Evolutionary conservation across 2,888 invertebrate species (phyloP), one percentile per base, ranked within the genome.

Genomic region (Serrognathus titanus): DNA sequence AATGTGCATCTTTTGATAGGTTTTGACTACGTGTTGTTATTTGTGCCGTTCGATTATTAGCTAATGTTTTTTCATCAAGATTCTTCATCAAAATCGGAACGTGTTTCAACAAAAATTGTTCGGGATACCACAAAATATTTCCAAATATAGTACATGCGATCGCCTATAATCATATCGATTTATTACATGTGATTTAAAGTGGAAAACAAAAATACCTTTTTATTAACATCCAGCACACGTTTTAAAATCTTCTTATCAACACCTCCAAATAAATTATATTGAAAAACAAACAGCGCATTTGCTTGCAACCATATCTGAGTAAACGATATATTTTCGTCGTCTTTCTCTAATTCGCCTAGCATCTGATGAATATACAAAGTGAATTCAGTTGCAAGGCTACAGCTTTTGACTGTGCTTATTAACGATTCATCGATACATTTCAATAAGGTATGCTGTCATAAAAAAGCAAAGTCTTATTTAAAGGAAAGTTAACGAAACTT

Each of bases 41-140:
- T 65, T 81, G 83, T 3, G 79, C 76, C 61, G 85, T 82, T 38
- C 88, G 81, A 41, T 75, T 69, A 36, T 70, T 70, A 40, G 73
- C 71, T 5, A 81, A 75, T 10, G 72, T 68, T 64, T 79, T 76
- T 59, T 73, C 68, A 79, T 82, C 76, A 74, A 82, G 76, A 75
- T 77, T 75, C 75, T 82, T 75, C 77, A 81, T 73, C 76, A 84
- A 72, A 66, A 86, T 76, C 65, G 85, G 80, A 60, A 85, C 78
- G 74, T 85, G 83, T 64, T 83, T 83, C 46, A 81, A 77, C 3
- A 97, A 80, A 77, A 96, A 97, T 65, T 85, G 83, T 72, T 89
- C 90, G 0, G 96, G 92, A 69, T 89, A 86, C 94, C 94, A 97
- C 52, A 92, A 75, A 11, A 90, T 81, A 70, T 90, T 90, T 1